Evolutionary conservation across 2,797 vertebrate species (phyloP).

Genomic region (Gymnothorax javanicus): DNA sequence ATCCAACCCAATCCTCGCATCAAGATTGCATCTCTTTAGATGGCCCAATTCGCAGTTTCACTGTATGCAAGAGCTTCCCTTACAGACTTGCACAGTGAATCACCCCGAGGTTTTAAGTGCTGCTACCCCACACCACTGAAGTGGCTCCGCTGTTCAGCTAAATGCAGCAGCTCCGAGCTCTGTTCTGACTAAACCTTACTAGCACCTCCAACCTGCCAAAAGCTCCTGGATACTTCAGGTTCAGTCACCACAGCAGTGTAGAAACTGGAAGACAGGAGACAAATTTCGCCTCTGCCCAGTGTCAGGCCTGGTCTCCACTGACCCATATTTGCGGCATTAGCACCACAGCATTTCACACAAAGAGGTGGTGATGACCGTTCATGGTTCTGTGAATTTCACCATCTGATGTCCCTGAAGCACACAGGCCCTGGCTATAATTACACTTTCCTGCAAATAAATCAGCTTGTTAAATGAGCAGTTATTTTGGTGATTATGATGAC

Average conservation of each 20-base stretch:
- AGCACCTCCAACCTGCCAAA: no score
- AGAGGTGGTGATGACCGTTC: background rate
- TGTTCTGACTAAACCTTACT: background rate
- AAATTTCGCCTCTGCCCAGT: background rate
- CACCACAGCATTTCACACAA: background rate
- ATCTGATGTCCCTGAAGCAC: background rate
- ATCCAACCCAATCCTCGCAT: background rate
- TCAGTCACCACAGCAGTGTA: background rate
- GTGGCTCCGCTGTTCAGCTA: background rate
- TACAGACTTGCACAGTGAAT: conserved; percentile 6
- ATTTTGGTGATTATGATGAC: background rate
- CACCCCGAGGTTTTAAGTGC: background rate
- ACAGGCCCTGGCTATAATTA: background rate
- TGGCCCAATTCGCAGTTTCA: background rate
- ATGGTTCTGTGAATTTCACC: background rate
- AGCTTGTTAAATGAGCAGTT: background rate
- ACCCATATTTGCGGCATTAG: background rate
- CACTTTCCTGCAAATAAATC: background rate
- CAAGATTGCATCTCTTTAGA: background rate
- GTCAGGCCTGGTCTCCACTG: background rate
- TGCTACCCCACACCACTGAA: background rate
- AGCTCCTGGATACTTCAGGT: background rate
- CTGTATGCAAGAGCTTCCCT: background rate
- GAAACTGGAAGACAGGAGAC: background rate
- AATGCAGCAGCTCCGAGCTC: background rate